These are phyloP conservation scores for Mormyrops attenuatus DNA, from an alignment of 2,797 vertebrate species.

Conservation along the genomic window DNA sequence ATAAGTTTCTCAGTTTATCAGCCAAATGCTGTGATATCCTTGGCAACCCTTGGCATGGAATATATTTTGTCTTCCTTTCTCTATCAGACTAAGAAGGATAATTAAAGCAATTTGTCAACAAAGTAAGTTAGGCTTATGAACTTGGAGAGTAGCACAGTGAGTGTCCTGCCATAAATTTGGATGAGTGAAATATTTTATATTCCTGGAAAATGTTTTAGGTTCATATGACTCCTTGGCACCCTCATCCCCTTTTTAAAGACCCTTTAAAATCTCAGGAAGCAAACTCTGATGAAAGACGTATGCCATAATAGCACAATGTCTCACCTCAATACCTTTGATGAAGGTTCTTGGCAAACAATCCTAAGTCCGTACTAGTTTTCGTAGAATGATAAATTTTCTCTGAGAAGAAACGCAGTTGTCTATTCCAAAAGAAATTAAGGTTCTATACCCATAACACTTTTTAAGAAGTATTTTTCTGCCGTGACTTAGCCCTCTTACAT, in stretches of 20 bases:
- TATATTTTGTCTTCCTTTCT: not conserved
- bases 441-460: not conserved
- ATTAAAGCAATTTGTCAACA: conserved; percentile 1
- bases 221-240: not conserved
- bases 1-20: not conserved
- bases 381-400: conserved; percentile 46
- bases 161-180: not conserved
- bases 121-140: not conserved
- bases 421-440: not conserved
- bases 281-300: not conserved
- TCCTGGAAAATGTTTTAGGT: not conserved
- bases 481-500: not conserved
- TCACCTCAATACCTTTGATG: conserved; percentile 61
- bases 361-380: conserved; percentile 31
- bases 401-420: not conserved
- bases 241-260: conserved; percentile 32
- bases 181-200: not conserved
- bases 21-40: not conserved
- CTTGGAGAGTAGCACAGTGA: not conserved
- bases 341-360: conserved; percentile 55
- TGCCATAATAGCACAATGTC: conserved; percentile 55
- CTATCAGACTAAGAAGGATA: not conserved
- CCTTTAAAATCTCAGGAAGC: conserved; percentile 53
- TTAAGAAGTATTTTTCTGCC: not conserved
- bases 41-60: not conserved